phyloP scores from a whole-genome alignment of 2,797 vertebrate genomes.

The Oryzias dopingdopingensis region DNA sequence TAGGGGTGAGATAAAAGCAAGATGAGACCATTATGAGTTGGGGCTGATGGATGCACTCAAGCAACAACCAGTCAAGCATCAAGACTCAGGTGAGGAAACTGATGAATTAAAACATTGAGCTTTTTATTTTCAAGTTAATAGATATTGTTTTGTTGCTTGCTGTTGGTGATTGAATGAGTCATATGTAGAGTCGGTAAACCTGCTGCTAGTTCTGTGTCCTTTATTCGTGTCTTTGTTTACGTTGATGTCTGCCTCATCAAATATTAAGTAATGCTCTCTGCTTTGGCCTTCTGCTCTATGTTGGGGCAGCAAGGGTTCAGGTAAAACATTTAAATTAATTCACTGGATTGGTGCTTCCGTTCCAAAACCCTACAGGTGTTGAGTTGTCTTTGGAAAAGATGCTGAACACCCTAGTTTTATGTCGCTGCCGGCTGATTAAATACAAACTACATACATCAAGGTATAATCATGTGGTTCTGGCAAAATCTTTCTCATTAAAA shows the following conservation, averaged over 20 bases:
- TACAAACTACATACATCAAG: too few relatives aligned
- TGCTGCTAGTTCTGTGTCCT: not conserved
- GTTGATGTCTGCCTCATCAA: constrained; percentile 39
- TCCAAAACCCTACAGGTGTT: too few relatives aligned
- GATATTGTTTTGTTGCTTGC: too few relatives aligned
- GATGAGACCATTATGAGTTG: constrained; percentile 66
- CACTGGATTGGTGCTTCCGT: too few relatives aligned
- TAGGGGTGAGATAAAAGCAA: constrained; percentile 32
- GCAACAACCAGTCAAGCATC: constrained; percentile 41
- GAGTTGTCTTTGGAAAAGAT: too few relatives aligned
- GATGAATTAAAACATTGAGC: not conserved
- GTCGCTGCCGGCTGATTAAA: too few relatives aligned
- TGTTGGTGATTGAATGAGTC: constrained; percentile 1
- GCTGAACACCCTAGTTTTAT: too few relatives aligned
- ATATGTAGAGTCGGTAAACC: constrained; percentile 13
- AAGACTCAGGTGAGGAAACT: constrained; percentile 52
- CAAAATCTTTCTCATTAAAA: too few relatives aligned
- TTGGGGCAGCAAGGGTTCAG: constrained; percentile 5
- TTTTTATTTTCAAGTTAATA: too few relatives aligned
- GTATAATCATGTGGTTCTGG: too few relatives aligned
- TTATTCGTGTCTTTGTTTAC: constrained; percentile 8
- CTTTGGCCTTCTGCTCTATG: constrained; percentile 41
- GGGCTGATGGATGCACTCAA: constrained; percentile 57
- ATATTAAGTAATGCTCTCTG: constrained; percentile 48
- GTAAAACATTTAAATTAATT: too few relatives aligned